Conservation (phyloP, 2,113 vertebrate genomes). For the Channa argus region DNA sequence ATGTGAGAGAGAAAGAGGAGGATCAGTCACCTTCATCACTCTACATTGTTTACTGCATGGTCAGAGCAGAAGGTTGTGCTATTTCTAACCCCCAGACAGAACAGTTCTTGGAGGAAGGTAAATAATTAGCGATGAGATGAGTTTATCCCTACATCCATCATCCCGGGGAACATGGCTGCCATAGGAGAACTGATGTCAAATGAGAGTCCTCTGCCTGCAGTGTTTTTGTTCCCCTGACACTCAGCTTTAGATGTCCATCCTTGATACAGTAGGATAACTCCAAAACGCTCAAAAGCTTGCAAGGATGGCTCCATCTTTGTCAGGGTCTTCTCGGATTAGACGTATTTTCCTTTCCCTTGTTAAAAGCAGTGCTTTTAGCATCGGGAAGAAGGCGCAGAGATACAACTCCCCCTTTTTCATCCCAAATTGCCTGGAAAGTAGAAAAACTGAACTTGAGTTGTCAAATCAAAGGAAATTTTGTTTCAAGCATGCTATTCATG, state of each 20-base stretch:
- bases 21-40: constrained; percentile 48
- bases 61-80: constrained; percentile 53
- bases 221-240: constrained; percentile 44
- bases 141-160: constrained; percentile 74
- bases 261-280: constrained; percentile 37
- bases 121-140: constrained; percentile 76
- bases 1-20: constrained; percentile 10
- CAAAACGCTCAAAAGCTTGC: constrained; percentile 40
- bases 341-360: constrained; percentile 4
- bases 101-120: constrained; percentile 64
- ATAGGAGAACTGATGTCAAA: constrained; percentile 44
- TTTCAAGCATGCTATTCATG: not conserved
- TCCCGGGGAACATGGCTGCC: constrained; percentile 60
- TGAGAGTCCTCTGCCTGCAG: constrained; percentile 52
- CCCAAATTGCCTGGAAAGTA: constrained; percentile 6
- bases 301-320: constrained; percentile 38
- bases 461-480: constrained; percentile 11
- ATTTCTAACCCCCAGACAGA: constrained; percentile 58
- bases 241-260: constrained; percentile 38
- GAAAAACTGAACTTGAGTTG: constrained; percentile 12
- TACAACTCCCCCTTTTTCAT: constrained; percentile 20
- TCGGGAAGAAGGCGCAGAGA: not conserved
- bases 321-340: constrained; percentile 26
- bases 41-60: constrained; percentile 59
- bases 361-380: constrained; percentile 39